Conservation (phyloP, 1,140 invertebrate species). For the Pogonus chalceus region DNA sequence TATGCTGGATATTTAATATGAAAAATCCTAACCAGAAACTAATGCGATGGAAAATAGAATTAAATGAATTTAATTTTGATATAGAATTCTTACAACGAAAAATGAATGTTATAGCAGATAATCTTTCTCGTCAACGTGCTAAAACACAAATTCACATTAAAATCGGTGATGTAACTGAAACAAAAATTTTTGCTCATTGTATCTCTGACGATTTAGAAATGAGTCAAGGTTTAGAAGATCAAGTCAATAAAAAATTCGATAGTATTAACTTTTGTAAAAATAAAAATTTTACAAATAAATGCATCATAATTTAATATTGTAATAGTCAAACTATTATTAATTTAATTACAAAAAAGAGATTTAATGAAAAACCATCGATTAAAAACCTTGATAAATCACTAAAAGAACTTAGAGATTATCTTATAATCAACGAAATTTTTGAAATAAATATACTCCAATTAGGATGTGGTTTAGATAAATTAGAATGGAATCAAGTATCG, state of each 20-base stretch:
- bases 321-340: neutral
- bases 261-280: neutral
- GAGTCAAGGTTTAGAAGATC: neutral
- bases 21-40: slow-evolving; percentile 20
- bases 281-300: neutral
- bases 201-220: neutral
- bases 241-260: neutral
- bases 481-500: neutral
- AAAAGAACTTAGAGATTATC: neutral
- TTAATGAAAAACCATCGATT: neutral
- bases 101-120: neutral
- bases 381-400: neutral
- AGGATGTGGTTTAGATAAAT: neutral
- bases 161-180: neutral
- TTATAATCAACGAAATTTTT: neutral
- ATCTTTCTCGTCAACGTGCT: neutral
- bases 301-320: neutral
- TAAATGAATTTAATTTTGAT: neutral
- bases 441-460: neutral
- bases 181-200: neutral
- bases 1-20: slow-evolving; percentile 13
- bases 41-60: neutral
- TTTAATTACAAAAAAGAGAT: neutral
- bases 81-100: neutral
- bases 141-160: neutral